Evolutionary conservation across 2,888 invertebrate species (phyloP), one percentile per base, ranked within the genome.

Genomic region (Meghimatium bilineatum): DNA sequence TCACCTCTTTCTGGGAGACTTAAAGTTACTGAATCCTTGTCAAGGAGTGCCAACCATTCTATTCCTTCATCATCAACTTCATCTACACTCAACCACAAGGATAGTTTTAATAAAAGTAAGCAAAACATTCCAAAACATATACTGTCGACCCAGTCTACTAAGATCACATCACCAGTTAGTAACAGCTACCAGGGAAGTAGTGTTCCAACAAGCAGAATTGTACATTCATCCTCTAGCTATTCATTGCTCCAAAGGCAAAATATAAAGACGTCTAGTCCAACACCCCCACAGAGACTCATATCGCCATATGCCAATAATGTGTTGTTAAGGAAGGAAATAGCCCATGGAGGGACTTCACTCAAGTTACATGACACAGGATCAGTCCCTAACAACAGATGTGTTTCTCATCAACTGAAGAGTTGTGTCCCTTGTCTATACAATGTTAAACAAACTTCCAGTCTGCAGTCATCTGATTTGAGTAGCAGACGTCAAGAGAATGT

Each of bases 61-160:
- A 52, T 14, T 32, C 10, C 17, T 3, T 0, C 32, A n/a, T 74
- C 32, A 32, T 52, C 52, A 52, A 20, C 52, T 32, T 29, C 49
- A n/a, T 44, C 29, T 3, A 17, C 29, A 3, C 74, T 20, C 32
- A 8, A 29, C 3, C 72, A 49, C 32, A 74, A 74, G 52, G 52
- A 74, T 74, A 74, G 52, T 74, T 74, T 74, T 52, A 52, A 52
- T 32, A 5, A 74, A 74, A 34, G 52, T 74, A 32, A 52, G 23
- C 49, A 52, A 32, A 74, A 52, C 32, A 32, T 74, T 74, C 29
- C 74, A 32, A 32, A 20, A 23, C 32, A 20, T 49, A 2, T 20
- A 23, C n/a, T 6, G 32, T 32, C 74, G 23, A 23, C 74, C 26
- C n/a, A 72, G 23, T 26, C 49, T 2, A 20, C 23, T 14, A 74